Evolutionary conservation across 2,888 invertebrate species (phyloP), one percentile per base, ranked within the genome.

Genomic region (Papilio protenor): DNA sequence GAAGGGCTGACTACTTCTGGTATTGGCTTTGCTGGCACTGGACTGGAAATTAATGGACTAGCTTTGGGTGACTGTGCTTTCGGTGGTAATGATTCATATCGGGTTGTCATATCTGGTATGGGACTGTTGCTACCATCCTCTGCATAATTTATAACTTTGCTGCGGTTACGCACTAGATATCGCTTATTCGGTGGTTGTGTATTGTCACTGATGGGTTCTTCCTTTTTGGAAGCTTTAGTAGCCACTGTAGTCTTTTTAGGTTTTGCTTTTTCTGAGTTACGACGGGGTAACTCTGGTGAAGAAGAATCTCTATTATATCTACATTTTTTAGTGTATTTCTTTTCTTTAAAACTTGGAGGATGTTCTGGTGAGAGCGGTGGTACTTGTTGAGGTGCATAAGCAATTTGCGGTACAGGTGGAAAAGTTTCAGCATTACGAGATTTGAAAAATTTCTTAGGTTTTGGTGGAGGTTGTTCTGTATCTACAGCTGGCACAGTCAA

Each of bases 361-460:
- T 94, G 94, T 84, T 95, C 94, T 71, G 94, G 94, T 59, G 95
- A 94, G 27, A 94, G 85, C 59, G 95, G 92, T 76, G 92, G 92
- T 79, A 92, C 92, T 80, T 92, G 92, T 70, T 94, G 93, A 76
- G 95, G 94, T 78, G 95, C 95, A 88, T 94, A 95, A 59, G 93
- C 94, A 70, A 94, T 94, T 83, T 94, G 95, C 81, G 95, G 95
- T 80, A 94, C 93, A 80, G 93, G 91, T 79, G 96, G 96, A 79
- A 95, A 95, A 4, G 95, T 93, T 82, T 96, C 96, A 27, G 96
- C 95, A 91, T 97, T 97, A 75, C 97, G 96, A 87, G 98, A 98
- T 88, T 98, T 98, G 89, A 98, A 98, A 91, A 98, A 98, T 89
- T 98, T 98, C 88, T 98, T 97, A 69, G 98, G 98, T 89, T 98